Percentiles rank a stretch among this genome's conserved stretches.
phyloP scores from a whole-genome alignment of 2,888 invertebrate genomes.

The Chrysolina haemoptera region DNA sequence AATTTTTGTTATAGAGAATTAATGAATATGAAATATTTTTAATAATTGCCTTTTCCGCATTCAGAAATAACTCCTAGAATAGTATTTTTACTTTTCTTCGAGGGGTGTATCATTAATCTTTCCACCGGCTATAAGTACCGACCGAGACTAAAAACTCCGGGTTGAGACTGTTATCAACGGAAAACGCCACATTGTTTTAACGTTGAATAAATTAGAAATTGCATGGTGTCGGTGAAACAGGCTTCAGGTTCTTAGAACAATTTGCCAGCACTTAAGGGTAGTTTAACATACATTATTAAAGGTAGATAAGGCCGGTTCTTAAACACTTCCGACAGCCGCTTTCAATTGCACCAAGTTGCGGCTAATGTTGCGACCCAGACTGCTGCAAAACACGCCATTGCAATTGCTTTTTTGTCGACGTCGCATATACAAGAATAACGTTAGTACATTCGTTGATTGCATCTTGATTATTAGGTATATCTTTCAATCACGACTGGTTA shows the following conservation, averaged over 20 bases:
- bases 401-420: slow-evolving; percentile 45
- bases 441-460: not conserved
- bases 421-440: slow-evolving; percentile 28
- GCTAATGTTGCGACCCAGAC: slow-evolving; percentile 50
- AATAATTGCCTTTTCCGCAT: no score
- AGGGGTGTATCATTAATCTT: not conserved
- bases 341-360: slow-evolving; percentile 66
- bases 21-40: no score
- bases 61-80: no score
- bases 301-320: slow-evolving; percentile 67
- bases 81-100: no score
- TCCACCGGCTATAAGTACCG: not conserved
- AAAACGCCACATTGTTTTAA: slow-evolving; percentile 44
- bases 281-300: slow-evolving; percentile 70
- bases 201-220: slow-evolving; percentile 55
- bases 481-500: no score
- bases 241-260: slow-evolving; percentile 63
- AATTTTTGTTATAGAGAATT: no score
- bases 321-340: slow-evolving; percentile 69
- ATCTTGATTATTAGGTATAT: not conserved
- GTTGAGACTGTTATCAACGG: slow-evolving; percentile 42
- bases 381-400: slow-evolving; percentile 57
- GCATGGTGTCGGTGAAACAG: slow-evolving; percentile 62
- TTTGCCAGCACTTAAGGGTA: slow-evolving; percentile 70
- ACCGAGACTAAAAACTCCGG: slow-evolving; percentile 21